Base-by-base conservation (phyloP, 2,888 invertebrate species). In the Leucophora obtusa region DNA sequence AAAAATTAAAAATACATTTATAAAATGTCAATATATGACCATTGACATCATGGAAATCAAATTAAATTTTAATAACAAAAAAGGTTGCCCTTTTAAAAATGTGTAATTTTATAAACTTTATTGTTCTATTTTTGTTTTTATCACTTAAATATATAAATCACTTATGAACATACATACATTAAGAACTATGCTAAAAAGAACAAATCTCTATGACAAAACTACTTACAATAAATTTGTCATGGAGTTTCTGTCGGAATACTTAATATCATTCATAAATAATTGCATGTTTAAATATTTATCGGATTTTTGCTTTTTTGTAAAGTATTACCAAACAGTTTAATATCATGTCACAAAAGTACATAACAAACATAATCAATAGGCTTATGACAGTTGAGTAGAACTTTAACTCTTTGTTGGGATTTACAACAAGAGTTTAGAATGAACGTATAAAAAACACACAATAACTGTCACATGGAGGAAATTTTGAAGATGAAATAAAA, bases 301-400 rank as follows among this genome's bases (percentile, higher is more conserved):
- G 15, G 47, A 47, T 60, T 24, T 43, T 62, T 28, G 15, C 18
- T 62, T 50, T n/a, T n/a, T 14, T 47, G 2, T 14, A 7, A 47
- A 50, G 15, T 50, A 59, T 56, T 38, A 14, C 59, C 53, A 74
- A n/a, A 66, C 51, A 59, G 51, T 66, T 74, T 59, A 53, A 18
- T 65, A 15, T 66, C 28, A 28, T 18, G 15, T 62, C n/a, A 62
- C 18, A 33, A 47, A 53, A n/a, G n/a, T 53, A 43, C 11, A 28
- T 2, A 47, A 54, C 51, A 54, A 65, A 65, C 18, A 35, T 21
- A 65, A 59, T 28, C 65, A 66, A 38, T 28, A 38, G 59, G 73
- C 59, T 66, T 66, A 66, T 58, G 73, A 74, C 59, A 74, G 66
- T 28, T 59, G 56, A 66, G 59, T 56, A 56, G 28, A 28, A n/a